Evolutionary conservation across 2,113 vertebrate genomes (phyloP), one percentile per base, ranked within the genome.

Genomic region (Leucoraja erinaceus): DNA sequence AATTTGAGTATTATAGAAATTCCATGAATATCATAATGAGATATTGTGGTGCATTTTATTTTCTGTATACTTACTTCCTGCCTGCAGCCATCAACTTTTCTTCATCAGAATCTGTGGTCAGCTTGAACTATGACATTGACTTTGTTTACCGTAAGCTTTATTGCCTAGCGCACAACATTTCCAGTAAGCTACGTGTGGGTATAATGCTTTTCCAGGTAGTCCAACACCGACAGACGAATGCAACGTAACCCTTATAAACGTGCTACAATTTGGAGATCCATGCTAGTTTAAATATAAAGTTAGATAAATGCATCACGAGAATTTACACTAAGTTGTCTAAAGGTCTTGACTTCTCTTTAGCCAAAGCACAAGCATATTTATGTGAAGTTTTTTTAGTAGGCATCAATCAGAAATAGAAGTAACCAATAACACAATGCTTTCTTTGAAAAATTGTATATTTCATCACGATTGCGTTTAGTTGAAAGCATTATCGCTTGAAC

Each of bases 141-240:
- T 84, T 22, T 93, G 93, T 94, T 96, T 96, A 96, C 96, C 1
- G 96, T 97, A 96, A 96, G 94, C 94, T 94, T 95, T 72, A 92
- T 93, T 96, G 94, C 94, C 95, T 95, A 95, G 94, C 93, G 94
- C 94, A 93, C 95, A 94, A 95, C 94, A 94, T 95, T 97, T 97
- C 96, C 96, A 96, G 96, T 97, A 97, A 97, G 92, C 93, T 90
- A 95, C 93, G 78, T 95, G 96, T 95, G 95, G 94, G 94, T 94
- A 96, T 94, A 74, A 91, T 91, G 66, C 31, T 54, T 91, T 91
- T 91, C 90, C 72, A 91, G 68, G 90, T 54, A 91, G 90, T 74
- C 68, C 90, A 91, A 59, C 66, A 91, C 90, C 33, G 72, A 72
- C 68, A 91, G 68, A 91, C 14, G 68, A 91, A 91, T 91, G 4